Evolutionary conservation across 2,888 invertebrate genomes (phyloP).

Genomic region (Tupiocoris notatus): DNA sequence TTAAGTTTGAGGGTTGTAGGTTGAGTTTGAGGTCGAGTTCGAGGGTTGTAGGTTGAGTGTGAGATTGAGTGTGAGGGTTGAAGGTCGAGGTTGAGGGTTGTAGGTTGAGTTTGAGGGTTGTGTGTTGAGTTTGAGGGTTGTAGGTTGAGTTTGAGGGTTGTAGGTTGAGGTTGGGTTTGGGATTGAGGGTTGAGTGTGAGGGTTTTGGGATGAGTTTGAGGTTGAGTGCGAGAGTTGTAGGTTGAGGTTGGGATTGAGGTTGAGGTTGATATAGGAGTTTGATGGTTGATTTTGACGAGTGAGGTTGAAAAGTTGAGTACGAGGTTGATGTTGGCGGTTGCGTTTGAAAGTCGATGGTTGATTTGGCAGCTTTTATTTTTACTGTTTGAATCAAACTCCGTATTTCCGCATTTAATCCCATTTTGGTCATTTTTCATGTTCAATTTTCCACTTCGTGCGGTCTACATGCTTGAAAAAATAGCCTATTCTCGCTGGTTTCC

Average conservation of each 20-base stretch:
- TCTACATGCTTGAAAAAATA: too few species aligned
- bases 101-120: background rate
- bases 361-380: too few species aligned
- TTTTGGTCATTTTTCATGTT: too few species aligned
- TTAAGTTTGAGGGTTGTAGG: background rate
- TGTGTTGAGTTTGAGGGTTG: background rate
- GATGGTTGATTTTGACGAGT: background rate
- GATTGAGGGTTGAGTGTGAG: background rate
- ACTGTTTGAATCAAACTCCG: too few species aligned
- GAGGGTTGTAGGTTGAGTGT: background rate
- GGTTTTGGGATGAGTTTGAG: background rate
- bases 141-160: background rate
- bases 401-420: too few species aligned
- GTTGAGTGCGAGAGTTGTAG: background rate
- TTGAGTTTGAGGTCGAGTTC: background rate
- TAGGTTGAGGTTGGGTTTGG: background rate
- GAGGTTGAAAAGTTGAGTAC: background rate
- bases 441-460: too few species aligned
- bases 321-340: background rate
- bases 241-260: background rate
- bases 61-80: background rate
- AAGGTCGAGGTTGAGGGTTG: background rate
- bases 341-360: background rate
- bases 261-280: background rate
- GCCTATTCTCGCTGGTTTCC: too few species aligned